Percentiles rank a stretch among this genome's conserved stretches.
Conservation (phyloP, 2,113 vertebrate genomes). For the Taurulus bubalis region DNA sequence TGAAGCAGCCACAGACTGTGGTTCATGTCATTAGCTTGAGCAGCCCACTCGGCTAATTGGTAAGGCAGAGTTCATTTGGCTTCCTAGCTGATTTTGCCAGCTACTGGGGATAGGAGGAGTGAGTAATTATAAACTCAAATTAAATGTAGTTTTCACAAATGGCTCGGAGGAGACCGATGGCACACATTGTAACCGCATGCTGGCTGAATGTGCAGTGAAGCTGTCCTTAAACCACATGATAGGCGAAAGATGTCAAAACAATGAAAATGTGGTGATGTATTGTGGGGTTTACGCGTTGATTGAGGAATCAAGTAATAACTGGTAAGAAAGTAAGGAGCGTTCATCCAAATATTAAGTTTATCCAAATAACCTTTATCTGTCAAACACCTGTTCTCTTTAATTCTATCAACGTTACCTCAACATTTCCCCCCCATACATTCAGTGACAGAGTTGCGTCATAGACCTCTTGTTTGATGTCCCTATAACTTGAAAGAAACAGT, state of each 20-base stretch:
- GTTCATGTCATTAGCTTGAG: conserved; percentile 73
- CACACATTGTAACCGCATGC: conserved; percentile 28
- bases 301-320: neutral
- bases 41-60: conserved; percentile 76
- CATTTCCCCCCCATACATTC: too few species aligned
- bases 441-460: too few species aligned
- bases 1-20: conserved; percentile 61
- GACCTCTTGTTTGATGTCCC: too few species aligned
- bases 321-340: neutral
- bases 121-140: conserved; percentile 73
- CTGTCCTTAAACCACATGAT: conserved; percentile 20
- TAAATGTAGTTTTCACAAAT: conserved; percentile 68
- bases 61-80: conserved; percentile 75
- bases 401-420: neutral
- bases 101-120: conserved; percentile 66
- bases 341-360: neutral
- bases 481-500: neutral
- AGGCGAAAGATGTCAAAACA: neutral
- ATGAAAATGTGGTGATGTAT: neutral
- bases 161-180: conserved; percentile 44
- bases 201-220: conserved; percentile 34
- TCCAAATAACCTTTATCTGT: neutral
- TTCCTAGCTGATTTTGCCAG: conserved; percentile 69
- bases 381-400: neutral
- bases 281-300: too few species aligned